Evolutionary conservation across 2,113 vertebrate genomes (phyloP).

Genomic region (Periophthalmodon schlosseri): DNA sequence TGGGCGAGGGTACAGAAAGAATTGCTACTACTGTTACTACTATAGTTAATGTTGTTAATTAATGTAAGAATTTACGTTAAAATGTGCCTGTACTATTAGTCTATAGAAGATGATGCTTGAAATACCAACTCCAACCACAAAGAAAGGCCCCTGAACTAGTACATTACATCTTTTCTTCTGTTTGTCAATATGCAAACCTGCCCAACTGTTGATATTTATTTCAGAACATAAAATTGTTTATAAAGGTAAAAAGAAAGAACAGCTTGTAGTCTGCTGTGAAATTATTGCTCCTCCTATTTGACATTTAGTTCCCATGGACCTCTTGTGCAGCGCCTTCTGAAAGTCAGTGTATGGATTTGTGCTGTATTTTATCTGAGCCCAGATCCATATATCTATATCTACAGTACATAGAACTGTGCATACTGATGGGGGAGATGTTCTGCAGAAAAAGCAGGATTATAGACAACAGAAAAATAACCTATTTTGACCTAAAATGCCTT

Average conservation of each 20-base stretch:
- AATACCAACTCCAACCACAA: not conserved
- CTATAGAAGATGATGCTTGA: not conserved
- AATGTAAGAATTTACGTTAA: not conserved
- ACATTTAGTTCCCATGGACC: not conserved
- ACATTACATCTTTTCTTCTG: not conserved
- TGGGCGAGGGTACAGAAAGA: not conserved
- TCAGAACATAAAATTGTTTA: not conserved
- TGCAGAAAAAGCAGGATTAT: not conserved
- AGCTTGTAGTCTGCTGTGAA: not conserved
- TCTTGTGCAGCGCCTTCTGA: not conserved
- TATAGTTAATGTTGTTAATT: not conserved
- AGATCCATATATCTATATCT: constrained; percentile 3
- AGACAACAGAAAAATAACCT: too few species aligned
- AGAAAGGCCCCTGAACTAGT: not conserved
- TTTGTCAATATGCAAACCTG: not conserved
- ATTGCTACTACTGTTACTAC: too few species aligned
- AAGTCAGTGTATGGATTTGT: constrained; percentile 1
- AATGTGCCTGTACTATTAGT: not conserved
- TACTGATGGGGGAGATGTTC: not conserved
- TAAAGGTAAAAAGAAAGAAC: not conserved
- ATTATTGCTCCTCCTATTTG: not conserved
- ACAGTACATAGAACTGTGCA: not conserved
- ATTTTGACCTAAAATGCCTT: too few species aligned
- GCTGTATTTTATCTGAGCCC: not conserved
- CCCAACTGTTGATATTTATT: not conserved